Evolutionary conservation across 2,888 invertebrate species (phyloP), one percentile per base, ranked within the genome.

Genomic region (Rugalucina vietnamica): DNA sequence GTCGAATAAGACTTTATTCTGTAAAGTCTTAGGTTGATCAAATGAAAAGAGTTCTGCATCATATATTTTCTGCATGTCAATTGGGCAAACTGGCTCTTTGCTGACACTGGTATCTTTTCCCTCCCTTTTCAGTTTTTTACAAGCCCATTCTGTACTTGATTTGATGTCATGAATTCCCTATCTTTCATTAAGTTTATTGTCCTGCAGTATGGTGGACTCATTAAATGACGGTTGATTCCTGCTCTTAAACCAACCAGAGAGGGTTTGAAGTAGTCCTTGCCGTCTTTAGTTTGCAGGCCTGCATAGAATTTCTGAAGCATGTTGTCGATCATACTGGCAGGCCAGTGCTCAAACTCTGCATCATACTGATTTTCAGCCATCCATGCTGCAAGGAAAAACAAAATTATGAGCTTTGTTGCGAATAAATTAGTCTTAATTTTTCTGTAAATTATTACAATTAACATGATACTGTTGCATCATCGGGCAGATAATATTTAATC

Each of bases 1-100:
- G 24, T 79, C 72, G 70, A 82, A 85, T 34, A 81, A 27, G 0
- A 79, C 79, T 76, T 82, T 81, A 60, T 79, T 78, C 57, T 82
- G 82, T n/a, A 79, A 54, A 14, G 72, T 65, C 54, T 76, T 50
- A 27, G 81, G 71, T n/a, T 21, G 73, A 4, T 34, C 24, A 5
- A 32, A 32, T n/a, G 27, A 54, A 27, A 81, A 54, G 12, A 70
- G 70, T n/a, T 65, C 69, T 65, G 49, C 72, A 36, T 60, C 32
- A 65, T 82, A 39, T 29, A 60, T 12, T 29, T 60, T 60, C 29
- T 60, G 27, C 29, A 29, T 8, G 39, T 80, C 79, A 21, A 49
- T 73, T 5, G 71, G 36, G 49, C 29, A 60, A 29, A 83, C 71
- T 24, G 80, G 71, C 27, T 72, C 65, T 73, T 83, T 81, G 57